Conservation (phyloP, 2,113 vertebrate genomes). For the Agelaius phoeniceus region DNA sequence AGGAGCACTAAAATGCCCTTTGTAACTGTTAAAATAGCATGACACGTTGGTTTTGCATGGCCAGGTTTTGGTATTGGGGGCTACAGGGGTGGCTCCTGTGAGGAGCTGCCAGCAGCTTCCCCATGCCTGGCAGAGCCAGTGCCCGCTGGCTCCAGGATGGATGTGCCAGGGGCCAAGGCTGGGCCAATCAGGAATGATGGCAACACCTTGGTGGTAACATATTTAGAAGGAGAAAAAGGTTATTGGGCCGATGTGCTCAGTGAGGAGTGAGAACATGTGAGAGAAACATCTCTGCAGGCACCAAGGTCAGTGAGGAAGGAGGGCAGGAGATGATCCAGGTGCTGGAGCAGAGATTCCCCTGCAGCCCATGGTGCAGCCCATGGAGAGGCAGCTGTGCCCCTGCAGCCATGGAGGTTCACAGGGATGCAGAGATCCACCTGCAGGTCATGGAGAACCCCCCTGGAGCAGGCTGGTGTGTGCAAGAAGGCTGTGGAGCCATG, state of each 20-base stretch:
- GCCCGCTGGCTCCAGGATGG: rapidly evolving
- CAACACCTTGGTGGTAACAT: rapidly evolving
- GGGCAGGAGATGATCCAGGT: background rate
- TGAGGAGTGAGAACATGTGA: background rate
- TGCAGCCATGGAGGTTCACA: background rate
- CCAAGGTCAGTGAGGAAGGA: background rate
- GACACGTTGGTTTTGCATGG: background rate
- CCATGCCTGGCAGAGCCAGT: background rate
- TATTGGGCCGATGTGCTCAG: background rate
- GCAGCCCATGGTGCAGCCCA: rapidly evolving
- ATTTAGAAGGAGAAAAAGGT: background rate
- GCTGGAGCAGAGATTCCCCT: rapidly evolving
- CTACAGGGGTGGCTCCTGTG: background rate
- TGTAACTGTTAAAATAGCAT: background rate
- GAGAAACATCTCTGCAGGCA: background rate
- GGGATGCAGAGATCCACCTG: background rate
- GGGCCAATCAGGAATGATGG: background rate
- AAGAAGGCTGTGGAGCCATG: background rate
- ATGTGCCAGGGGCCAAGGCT: rapidly evolving
- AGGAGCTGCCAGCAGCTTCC: background rate
- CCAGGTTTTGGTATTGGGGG: background rate
- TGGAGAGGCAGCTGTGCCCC: too few species aligned
- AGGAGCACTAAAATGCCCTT: background rate
- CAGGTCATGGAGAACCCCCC: rapidly evolving
- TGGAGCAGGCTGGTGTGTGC: background rate